These are phyloP conservation scores for Darevskia nairensis DNA, from an alignment of 2,797 vertebrate species.

Conservation along the genomic window DNA sequence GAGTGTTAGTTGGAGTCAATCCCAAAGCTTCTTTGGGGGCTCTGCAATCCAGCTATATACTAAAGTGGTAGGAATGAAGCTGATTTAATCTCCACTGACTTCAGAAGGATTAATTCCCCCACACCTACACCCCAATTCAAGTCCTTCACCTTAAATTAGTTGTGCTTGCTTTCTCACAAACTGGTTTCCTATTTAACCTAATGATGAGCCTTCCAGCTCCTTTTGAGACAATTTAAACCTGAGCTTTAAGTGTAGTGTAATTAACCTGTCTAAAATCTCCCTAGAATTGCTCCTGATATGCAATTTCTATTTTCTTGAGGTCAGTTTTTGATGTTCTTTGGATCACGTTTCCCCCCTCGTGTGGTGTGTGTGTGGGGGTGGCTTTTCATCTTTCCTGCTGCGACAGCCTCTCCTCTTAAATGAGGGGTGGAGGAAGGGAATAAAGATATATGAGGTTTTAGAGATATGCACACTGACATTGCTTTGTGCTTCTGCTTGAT, in stretches of 20 bases:
- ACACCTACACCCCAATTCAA: background rate
- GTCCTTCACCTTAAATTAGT: background rate
- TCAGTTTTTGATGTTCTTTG: background rate
- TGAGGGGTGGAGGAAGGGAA: background rate
- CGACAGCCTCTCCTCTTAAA: constrained; percentile 4
- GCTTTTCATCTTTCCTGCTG: constrained; percentile 17
- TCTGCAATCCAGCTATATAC: background rate
- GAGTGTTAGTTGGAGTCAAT: too few relatives aligned
- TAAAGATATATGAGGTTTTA: background rate
- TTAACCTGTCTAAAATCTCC: constrained; percentile 33
- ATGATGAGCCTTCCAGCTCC: constrained; percentile 41
- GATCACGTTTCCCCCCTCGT: background rate
- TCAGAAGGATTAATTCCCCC: background rate
- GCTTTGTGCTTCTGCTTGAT: constrained; percentile 15
- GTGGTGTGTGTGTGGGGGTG: background rate
- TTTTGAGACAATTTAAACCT: constrained; percentile 28
- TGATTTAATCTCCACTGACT: background rate
- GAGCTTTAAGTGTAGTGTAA: constrained; percentile 21
- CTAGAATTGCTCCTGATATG: constrained; percentile 18
- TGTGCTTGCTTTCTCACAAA: constrained; percentile 6
- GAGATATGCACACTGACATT: constrained; percentile 20
- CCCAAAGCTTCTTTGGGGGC: background rate
- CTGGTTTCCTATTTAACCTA: constrained; percentile 30
- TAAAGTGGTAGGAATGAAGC: background rate
- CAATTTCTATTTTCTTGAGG: constrained; percentile 19